Evolutionary conservation across 2,888 invertebrate genomes (phyloP).

Genomic region (Meteorus colon): DNA sequence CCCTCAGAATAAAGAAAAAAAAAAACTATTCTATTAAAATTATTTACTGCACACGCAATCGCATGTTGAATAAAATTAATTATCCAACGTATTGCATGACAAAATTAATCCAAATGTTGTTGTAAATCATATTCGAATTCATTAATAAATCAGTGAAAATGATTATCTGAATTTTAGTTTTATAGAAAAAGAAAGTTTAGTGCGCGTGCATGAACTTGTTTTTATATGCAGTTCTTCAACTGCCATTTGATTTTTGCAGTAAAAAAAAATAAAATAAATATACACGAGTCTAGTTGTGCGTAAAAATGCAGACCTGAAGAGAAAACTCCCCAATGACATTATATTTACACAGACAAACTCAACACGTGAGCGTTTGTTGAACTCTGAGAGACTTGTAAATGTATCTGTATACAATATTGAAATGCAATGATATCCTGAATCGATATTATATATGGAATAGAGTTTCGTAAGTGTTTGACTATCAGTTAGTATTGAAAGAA

Average conservation of each 20-base stretch:
- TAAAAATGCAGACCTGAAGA: background rate
- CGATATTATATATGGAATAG: background rate
- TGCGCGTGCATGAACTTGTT: background rate
- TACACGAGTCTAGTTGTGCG: background rate
- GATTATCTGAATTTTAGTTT: background rate
- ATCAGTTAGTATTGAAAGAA: background rate
- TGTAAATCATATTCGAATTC: background rate
- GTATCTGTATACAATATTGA: background rate
- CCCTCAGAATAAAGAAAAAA: background rate
- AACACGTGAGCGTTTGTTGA: background rate
- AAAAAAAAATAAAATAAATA: background rate
- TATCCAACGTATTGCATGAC: constrained; percentile 5
- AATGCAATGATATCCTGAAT: constrained; percentile 7
- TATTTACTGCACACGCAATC: background rate
- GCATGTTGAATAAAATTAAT: background rate
- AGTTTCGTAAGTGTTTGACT: background rate
- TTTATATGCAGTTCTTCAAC: background rate
- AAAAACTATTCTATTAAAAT: background rate
- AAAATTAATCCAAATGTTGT: background rate
- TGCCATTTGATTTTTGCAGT: background rate
- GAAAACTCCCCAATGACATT: background rate
- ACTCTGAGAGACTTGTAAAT: background rate
- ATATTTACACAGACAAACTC: background rate
- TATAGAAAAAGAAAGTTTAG: background rate
- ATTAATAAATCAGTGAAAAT: background rate